Conservation (phyloP, 2,888 invertebrate species). For the Tipula confusa region DNA sequence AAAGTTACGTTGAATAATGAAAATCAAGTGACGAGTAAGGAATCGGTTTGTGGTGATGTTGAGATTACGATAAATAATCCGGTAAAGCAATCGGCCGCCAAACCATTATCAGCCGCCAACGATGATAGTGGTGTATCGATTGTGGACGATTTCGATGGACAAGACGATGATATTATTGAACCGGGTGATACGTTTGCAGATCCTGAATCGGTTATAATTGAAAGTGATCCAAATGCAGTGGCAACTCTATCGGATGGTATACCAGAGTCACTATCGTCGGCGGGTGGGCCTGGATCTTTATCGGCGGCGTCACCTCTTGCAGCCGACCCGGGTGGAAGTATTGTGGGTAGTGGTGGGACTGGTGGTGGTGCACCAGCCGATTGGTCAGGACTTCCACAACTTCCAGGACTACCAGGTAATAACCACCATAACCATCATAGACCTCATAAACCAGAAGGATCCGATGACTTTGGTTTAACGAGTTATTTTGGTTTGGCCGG, state of each 20-base stretch:
- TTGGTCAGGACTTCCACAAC: background rate
- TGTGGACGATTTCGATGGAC: background rate
- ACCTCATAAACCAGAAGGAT: background rate
- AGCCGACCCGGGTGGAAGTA: background rate
- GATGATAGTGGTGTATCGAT: conserved; percentile 9
- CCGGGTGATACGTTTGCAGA: background rate
- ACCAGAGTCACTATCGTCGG: background rate
- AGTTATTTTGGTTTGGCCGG: background rate
- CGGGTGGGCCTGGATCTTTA: background rate
- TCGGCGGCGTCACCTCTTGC: background rate
- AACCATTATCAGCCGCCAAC: background rate
- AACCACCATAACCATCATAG: background rate
- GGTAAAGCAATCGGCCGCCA: background rate
- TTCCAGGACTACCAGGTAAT: background rate
- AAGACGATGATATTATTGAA: conserved; percentile 14
- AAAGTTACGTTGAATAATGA: conserved; percentile 34
- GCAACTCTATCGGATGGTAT: background rate
- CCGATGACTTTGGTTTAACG: background rate
- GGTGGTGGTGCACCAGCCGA: background rate
- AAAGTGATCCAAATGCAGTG: background rate
- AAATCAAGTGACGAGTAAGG: background rate
- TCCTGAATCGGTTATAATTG: background rate
- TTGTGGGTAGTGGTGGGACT: conserved; percentile 3
- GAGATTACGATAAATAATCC: background rate
- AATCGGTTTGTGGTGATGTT: background rate